These are phyloP conservation scores for Lepidochitona cinerea DNA, from an alignment of 2,888 invertebrate genomes.

Conservation along the genomic window DNA sequence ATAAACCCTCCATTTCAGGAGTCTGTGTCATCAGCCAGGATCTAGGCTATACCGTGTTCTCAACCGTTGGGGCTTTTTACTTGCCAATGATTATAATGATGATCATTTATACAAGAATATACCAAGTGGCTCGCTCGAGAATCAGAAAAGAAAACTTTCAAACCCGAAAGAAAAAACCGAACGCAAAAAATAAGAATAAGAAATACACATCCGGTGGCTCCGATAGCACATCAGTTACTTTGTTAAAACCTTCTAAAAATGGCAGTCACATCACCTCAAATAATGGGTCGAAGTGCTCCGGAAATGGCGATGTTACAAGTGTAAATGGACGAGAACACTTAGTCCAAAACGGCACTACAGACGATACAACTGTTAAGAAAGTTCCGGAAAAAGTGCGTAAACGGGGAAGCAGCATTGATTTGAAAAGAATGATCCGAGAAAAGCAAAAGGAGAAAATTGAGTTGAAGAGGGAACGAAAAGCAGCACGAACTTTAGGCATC, in stretches of 20 bases:
- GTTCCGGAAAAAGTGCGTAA: conserved; percentile 31
- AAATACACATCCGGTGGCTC: conserved; percentile 8
- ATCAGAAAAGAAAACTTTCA: conserved; percentile 76
- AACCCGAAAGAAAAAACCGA: conserved; percentile 28
- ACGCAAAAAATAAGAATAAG: background rate
- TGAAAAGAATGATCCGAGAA: background rate
- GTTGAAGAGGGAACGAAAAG: conserved; percentile 69
- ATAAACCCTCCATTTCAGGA: conserved; percentile 55
- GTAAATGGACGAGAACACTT: conserved; percentile 20
- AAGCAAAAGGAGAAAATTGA: conserved; percentile 63
- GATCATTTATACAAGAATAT: conserved; percentile 97
- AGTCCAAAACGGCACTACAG: background rate
- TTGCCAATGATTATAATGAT: conserved; percentile 95
- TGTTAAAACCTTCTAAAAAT: conserved; percentile 21
- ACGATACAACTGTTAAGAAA: conserved; percentile 15
- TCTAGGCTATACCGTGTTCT: conserved; percentile 89
- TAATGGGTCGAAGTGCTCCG: background rate
- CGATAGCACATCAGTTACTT: conserved; percentile 34
- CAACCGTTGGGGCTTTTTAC: conserved; percentile 97
- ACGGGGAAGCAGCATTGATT: conserved; percentile 29
- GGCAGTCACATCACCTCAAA: conserved; percentile 18
- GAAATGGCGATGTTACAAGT: background rate
- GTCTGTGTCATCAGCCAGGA: conserved; percentile 95
- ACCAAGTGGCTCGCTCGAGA: conserved; percentile 88
- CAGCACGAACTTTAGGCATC: conserved; percentile 69